Evolutionary conservation across 2,113 vertebrate genomes (phyloP).

Genomic region (Zeus faber): DNA sequence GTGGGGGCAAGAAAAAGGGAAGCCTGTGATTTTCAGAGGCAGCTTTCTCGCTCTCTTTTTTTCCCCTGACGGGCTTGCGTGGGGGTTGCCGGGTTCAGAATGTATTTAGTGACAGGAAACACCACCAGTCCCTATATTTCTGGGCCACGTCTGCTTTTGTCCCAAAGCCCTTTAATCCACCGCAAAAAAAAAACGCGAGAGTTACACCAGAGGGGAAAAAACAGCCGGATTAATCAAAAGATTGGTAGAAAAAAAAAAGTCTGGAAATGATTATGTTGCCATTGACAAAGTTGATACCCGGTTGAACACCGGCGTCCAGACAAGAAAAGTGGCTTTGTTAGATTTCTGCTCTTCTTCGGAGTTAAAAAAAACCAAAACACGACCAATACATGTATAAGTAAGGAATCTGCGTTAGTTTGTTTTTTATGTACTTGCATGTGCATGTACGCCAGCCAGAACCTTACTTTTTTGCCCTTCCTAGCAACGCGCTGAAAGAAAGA

Average conservation of each 20-base stretch:
- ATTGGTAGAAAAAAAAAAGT: no score
- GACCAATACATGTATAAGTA: no score
- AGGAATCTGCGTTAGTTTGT: no score
- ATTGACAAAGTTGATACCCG: no score
- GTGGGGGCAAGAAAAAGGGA: constrained; percentile 50
- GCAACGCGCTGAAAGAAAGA: constrained; percentile 27
- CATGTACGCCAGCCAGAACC: no score
- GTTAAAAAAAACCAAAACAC: no score
- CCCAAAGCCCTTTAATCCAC: constrained; percentile 80
- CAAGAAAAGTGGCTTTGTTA: no score
- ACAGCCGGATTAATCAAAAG: no score
- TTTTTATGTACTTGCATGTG: background rate
- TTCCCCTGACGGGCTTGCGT: background rate
- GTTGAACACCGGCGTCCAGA: no score
- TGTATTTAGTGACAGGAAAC: constrained; percentile 83
- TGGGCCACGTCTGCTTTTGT: constrained; percentile 72
- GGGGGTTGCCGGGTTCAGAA: constrained; percentile 68
- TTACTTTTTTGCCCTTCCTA: constrained; percentile 30
- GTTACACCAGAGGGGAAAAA: no score
- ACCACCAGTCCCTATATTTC: constrained; percentile 53
- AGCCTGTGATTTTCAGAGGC: constrained; percentile 57
- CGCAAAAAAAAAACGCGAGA: no score
- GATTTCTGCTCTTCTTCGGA: background rate
- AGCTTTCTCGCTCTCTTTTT: background rate
- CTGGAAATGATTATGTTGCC: no score